A percentile compares a stretch with the other conserved stretches of the same genome.
Evolutionary conservation across 2,113 vertebrate species (phyloP).

Genomic region (Siniperca chuatsi): DNA sequence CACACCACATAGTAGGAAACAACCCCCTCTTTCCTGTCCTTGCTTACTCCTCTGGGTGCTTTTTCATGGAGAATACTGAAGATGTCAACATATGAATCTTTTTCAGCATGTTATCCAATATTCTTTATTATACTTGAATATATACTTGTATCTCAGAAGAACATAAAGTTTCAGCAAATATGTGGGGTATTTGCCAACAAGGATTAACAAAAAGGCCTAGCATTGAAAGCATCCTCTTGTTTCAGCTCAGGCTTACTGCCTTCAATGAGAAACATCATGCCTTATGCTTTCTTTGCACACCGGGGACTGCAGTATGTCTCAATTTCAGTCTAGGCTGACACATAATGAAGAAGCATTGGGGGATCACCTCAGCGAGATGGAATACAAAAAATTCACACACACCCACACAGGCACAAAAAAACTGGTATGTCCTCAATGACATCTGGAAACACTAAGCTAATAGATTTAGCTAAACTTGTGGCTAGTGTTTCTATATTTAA

Average conservation of each 20-base stretch:
- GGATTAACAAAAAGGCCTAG: not conserved
- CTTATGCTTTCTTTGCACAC: constrained; percentile 19
- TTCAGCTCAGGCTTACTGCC: constrained; percentile 4
- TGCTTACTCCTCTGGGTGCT: constrained; percentile 37
- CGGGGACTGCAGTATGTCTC: constrained; percentile 51
- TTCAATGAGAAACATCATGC: constrained; percentile 46
- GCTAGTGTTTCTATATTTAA: constrained; percentile 77
- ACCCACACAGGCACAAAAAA: constrained; percentile 22
- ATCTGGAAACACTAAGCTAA: constrained; percentile 78
- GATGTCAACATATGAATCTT: constrained; percentile 36
- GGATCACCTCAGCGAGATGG: constrained; percentile 43
- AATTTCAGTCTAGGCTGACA: constrained; percentile 59
- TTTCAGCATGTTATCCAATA: constrained; percentile 34
- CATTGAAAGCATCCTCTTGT: constrained; percentile 44
- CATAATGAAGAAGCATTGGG: constrained; percentile 51
- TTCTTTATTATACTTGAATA: not conserved
- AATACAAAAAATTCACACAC: constrained; percentile 46
- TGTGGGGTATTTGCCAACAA: constrained; percentile 5
- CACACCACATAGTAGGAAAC: constrained; percentile 61
- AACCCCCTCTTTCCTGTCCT: constrained; percentile 44
- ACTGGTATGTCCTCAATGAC: constrained; percentile 55
- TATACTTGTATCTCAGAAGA: constrained; percentile 16
- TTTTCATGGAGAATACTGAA: constrained; percentile 30
- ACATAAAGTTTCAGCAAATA: constrained; percentile 11
- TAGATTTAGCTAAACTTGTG: constrained; percentile 68